Base-by-base conservation (phyloP, 2,113 vertebrate species). In the Canis aureus region DNA sequence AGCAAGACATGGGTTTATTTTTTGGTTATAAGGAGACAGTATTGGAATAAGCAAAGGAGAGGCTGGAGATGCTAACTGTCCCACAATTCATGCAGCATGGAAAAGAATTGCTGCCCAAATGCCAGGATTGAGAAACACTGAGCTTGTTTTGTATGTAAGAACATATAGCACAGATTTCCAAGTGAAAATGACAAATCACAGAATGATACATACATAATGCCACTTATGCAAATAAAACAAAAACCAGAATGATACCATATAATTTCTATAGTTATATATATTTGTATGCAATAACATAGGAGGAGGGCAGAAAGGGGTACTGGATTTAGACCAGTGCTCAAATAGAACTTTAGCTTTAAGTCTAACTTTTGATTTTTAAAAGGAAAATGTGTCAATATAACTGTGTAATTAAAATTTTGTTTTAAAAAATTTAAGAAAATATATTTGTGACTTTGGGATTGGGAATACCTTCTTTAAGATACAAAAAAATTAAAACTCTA, bases 401-500 rank as follows among this genome's bases (percentile, higher is more conserved):
- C 3, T 74, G 32, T 67, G 15, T 82, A 94, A 86, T 91, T 85
- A 96, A 89, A 94, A 84, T 74, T 49, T 64, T 62, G 32, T 78
- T 69, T 69, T 71, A 32, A 84, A 84, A 91, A 74, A 82, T 59
- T 3, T 57, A 89, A 92, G 43, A 92, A 11, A 62, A 69, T 83
- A 20, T 67, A 84, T 79, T 66, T 83, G 32, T 88, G 82, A 92
- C 23, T 69, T 20, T 86, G 38, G 66, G 38, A 93, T 73, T 88
- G 29, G 67, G 74, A 97, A 71, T 73, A 64, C n/a, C 19, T 93
- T 85, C 87, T 94, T 94, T 86, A 95, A 92, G 73, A 92, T 23
- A 87, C 12, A 94, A 87, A 97, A 97, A 80, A 91, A 19, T 27
- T 93, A 96, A 91, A 94, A 78, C 8, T 91, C 29, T 71, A 91